phyloP scores from a whole-genome alignment of 2,797 vertebrate genomes.

The Malacoraja senta region DNA sequence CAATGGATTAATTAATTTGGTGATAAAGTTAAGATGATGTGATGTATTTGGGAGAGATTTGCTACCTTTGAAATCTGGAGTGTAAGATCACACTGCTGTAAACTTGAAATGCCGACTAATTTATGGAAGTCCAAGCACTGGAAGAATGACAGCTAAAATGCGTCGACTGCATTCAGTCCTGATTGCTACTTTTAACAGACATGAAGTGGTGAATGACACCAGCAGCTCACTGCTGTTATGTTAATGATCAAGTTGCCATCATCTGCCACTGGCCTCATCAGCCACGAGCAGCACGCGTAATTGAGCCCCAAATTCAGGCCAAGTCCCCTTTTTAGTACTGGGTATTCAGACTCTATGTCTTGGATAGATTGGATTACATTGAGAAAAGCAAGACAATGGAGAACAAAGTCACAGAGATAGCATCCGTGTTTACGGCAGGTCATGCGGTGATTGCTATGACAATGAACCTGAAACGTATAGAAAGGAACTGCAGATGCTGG shows the following conservation, averaged over 20 bases:
- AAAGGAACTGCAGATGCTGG: no score
- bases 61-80: background rate
- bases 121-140: background rate
- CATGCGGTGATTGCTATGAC: background rate
- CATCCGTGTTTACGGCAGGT: background rate
- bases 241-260: background rate
- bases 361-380: background rate
- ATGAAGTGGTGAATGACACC: background rate
- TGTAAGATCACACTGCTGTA: background rate
- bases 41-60: background rate
- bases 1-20: background rate
- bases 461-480: background rate
- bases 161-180: background rate
- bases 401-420: background rate
- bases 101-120: background rate
- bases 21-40: background rate
- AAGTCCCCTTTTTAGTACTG: background rate
- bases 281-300: no score
- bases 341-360: background rate
- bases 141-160: slow-evolving; percentile 4
- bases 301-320: background rate
- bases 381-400: background rate
- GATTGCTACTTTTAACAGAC: background rate
- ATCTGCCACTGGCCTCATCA: background rate
- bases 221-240: background rate